phyloP scores from a whole-genome alignment of 2,888 invertebrate species.

The Tenodera sinensis region DNA sequence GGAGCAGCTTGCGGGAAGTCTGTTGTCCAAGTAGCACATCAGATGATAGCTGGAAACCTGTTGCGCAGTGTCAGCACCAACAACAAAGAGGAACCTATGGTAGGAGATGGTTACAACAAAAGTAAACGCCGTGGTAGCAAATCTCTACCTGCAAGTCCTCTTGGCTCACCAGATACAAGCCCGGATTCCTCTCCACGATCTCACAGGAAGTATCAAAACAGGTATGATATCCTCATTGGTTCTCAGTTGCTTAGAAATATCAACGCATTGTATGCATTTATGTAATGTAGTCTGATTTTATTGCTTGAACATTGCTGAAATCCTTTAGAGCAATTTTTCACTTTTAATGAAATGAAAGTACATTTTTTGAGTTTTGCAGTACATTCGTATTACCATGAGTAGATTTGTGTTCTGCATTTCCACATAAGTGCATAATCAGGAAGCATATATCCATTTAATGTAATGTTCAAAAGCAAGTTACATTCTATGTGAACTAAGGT shows the following conservation, averaged over 20 bases:
- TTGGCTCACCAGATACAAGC: constrained; percentile 52
- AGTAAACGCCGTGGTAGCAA: constrained; percentile 59
- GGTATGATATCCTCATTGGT: background rate
- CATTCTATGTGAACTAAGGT: no score
- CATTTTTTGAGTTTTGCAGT: no score
- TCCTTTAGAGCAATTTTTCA: no score
- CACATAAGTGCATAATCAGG: no score
- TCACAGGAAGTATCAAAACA: constrained; percentile 1
- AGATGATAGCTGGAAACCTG: constrained; percentile 45
- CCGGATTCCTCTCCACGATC: constrained; percentile 51
- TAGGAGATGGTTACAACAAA: constrained; percentile 42
- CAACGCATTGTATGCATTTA: constrained; percentile 40
- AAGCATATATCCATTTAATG: no score
- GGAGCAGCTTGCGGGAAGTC: constrained; percentile 67
- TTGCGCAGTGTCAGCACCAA: constrained; percentile 35
- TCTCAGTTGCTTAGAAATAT: constrained; percentile 31
- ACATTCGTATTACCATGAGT: no score
- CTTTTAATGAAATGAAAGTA: no score
- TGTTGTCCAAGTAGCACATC: constrained; percentile 55
- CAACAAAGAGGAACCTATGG: constrained; percentile 37
- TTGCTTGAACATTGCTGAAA: no score
- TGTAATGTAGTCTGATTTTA: no score
- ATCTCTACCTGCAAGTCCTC: constrained; percentile 67
- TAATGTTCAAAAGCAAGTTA: no score
- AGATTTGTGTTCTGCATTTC: no score